Evolutionary conservation across 2,113 vertebrate species (phyloP).

Genomic region (Sylvia atricapilla): DNA sequence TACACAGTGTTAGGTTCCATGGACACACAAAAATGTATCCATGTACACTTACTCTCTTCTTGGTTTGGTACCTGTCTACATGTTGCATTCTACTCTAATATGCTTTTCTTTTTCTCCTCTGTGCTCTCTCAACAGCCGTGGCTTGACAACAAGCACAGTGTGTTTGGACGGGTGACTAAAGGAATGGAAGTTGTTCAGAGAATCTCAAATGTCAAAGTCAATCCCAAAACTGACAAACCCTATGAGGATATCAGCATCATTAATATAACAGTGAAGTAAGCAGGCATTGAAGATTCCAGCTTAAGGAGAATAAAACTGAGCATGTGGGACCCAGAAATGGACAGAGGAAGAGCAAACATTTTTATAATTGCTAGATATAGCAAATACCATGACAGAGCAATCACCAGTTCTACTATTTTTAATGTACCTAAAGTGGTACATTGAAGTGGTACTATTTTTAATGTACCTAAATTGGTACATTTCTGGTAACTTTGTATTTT

Average conservation of each 20-base stretch:
- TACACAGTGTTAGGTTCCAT: background rate
- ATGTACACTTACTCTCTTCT: background rate
- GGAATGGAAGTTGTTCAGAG: constrained; percentile 98
- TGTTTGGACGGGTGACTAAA: constrained; percentile 93
- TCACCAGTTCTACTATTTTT: background rate
- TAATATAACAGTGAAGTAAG: constrained; percentile 94
- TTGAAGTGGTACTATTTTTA: background rate
- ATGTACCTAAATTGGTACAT: background rate
- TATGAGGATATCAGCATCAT: constrained; percentile 99
- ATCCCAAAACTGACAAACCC: constrained; percentile 97
- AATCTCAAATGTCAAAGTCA: constrained; percentile 95
- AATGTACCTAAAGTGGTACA: constrained; percentile 16
- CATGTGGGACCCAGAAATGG: background rate
- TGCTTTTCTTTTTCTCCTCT: background rate
- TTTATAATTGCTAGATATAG: background rate
- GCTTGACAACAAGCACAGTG: constrained; percentile 98
- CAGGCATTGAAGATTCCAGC: background rate
- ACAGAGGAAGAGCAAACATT: background rate
- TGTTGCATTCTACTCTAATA: background rate
- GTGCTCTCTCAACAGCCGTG: constrained; percentile 80
- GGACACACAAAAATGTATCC: background rate
- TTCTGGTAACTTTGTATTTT: constrained; percentile 57
- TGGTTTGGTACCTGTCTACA: background rate
- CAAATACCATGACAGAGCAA: background rate
- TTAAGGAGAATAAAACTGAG: background rate